Conservation (phyloP, 2,797 vertebrate species). For the Centropyge bicolor region DNA sequence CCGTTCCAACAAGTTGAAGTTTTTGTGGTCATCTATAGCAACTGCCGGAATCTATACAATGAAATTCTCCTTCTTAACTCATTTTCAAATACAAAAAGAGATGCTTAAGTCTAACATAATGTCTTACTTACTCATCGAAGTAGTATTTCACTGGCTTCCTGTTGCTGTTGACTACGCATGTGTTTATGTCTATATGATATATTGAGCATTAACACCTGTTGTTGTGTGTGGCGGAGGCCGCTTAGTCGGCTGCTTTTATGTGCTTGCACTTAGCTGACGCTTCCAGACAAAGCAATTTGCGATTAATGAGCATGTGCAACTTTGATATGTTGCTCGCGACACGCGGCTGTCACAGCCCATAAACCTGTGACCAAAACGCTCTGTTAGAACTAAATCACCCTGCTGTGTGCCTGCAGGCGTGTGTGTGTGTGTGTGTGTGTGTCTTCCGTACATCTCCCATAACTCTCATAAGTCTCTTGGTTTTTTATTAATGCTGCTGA, state of each 20-base stretch:
- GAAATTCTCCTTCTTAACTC: too few relatives aligned
- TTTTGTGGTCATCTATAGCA: neutral
- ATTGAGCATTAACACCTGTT: neutral
- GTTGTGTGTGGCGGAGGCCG: neutral
- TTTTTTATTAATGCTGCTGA: slow-evolving; percentile 20
- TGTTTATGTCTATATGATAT: neutral
- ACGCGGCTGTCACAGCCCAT: slow-evolving; percentile 17
- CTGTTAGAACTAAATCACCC: slow-evolving; percentile 12
- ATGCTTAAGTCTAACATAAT: neutral
- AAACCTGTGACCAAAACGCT: slow-evolving; percentile 27
- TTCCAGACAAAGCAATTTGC: neutral
- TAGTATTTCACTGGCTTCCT: neutral
- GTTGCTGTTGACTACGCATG: neutral
- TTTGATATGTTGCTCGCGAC: slow-evolving; percentile 10
- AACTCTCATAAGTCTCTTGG: neutral
- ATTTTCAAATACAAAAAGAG: neutral
- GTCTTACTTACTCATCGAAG: too few relatives aligned
- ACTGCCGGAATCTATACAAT: neutral
- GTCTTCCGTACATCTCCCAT: neutral
- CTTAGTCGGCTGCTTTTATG: neutral
- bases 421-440: neutral
- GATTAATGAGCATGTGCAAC: slow-evolving; percentile 10
- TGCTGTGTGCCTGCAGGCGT: neutral
- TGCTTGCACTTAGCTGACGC: neutral
- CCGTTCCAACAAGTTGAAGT: neutral